These are phyloP conservation scores for Epicauta chinensis DNA, from an alignment of 1,140 invertebrate genomes.

Conservation along the genomic window DNA sequence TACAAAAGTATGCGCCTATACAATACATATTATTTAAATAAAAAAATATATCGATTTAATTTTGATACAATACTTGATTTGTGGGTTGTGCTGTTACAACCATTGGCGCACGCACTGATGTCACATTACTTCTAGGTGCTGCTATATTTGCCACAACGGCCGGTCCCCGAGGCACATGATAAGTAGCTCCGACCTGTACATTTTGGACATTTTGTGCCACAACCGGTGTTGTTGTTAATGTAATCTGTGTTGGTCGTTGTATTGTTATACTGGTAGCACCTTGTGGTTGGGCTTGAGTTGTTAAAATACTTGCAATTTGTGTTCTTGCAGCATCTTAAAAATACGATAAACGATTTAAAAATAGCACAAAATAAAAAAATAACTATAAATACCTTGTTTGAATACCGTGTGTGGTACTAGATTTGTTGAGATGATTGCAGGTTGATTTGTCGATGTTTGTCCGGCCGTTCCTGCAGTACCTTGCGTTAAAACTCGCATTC, in stretches of 20 bases:
- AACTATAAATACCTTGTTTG: conserved; percentile 33
- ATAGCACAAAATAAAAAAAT: neutral
- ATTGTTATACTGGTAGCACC: conserved; percentile 29
- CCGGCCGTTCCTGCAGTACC: conserved; percentile 19
- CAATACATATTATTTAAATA: neutral
- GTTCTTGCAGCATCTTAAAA: conserved; percentile 28
- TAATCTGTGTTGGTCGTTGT: conserved; percentile 38
- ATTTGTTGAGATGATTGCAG: conserved; percentile 38
- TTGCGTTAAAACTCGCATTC: conserved; percentile 37
- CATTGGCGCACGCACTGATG: conserved; percentile 34
- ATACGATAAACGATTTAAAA: conserved; percentile 13
- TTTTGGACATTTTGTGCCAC: conserved; percentile 19
- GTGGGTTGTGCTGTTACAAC: conserved; percentile 34
- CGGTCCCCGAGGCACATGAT: conserved; percentile 41
- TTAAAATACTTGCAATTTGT: conserved; percentile 32
- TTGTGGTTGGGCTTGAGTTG: conserved; percentile 28
- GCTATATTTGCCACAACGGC: conserved; percentile 42
- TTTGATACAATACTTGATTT: conserved; percentile 19
- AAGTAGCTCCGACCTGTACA: conserved; percentile 28
- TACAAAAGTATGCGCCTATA: conserved; percentile 24
- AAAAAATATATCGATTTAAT: neutral
- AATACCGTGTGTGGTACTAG: conserved; percentile 37
- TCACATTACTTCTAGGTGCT: conserved; percentile 39
- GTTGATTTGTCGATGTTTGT: conserved; percentile 24
- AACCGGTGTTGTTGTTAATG: conserved; percentile 33